Evolutionary conservation across 2,888 invertebrate genomes (phyloP), one percentile per base, ranked within the genome.

Genomic region (Apamea monoglypha): DNA sequence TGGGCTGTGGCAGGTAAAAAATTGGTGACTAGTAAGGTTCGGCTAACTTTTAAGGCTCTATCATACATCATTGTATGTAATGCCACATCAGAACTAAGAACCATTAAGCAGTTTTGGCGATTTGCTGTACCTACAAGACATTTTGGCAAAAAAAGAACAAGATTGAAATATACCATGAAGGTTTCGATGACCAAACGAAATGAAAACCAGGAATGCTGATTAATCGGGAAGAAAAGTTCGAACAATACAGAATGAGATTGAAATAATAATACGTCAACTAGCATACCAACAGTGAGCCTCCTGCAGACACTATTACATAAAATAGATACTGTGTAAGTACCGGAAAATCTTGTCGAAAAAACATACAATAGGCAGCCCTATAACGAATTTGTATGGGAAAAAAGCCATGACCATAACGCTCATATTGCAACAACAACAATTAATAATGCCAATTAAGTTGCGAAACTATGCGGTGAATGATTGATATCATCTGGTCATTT

Each of bases 371-470:
- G 67, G n/a, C 59, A 82, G 36, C 53, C 53, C 16, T 71, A 66
- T 18, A 50, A 70, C 12, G 44, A 83, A 77, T 71, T 81, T 71
- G 67, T 80, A 84, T 87, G 88, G 74, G 80, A 84, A 83, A 59
- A 40, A 70, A 80, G 56, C 86, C 82, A 85, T 86, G 86, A 83
- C 83, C 78, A 76, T 88, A 83, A 36, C 68, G 74, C 86, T 61
- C 71, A n/a, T 87, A 88, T 88, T 87, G 89, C 89, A 91, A 89
- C 77, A 82, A 70, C 78, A 87, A 83, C 85, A 88, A 91, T 87
- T 86, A 87, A 87, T 81, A 86, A 89, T 85, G 80, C 84, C 89
- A 88, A 92, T 89, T 89, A 87, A 86, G 74, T 91, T 91, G 90
- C 89, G 87, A 91, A 90, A 90, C 85, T 76, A 64, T 74, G 83